These are phyloP conservation scores for Aphaenogaster ashmeadi DNA, from an alignment of 1,140 invertebrate species.

Conservation along the genomic window DNA sequence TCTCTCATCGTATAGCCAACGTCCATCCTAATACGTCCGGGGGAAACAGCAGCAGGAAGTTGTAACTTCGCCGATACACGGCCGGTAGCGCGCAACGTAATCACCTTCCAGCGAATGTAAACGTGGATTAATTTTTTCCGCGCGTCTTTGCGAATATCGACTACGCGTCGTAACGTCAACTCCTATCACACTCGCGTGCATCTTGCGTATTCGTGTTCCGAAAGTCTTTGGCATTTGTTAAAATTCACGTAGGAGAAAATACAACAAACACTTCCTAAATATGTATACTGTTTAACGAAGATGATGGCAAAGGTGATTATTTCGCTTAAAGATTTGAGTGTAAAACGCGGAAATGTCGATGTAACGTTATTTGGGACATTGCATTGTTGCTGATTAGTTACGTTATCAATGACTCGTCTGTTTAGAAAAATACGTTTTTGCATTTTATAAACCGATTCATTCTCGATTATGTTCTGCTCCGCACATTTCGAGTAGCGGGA, in stretches of 20 bases:
- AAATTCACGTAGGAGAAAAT: neutral
- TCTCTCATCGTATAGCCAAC: conserved; percentile 20
- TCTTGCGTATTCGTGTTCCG: neutral
- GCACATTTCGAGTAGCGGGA: neutral
- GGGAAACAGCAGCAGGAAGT: conserved; percentile 58
- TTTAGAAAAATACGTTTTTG: neutral
- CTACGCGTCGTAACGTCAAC: neutral
- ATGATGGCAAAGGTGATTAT: neutral
- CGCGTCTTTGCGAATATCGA: conserved; percentile 9
- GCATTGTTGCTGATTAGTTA: neutral
- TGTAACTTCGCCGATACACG: conserved; percentile 47
- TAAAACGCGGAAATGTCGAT: neutral
- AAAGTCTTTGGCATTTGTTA: neutral
- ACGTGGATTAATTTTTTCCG: conserved; percentile 32
- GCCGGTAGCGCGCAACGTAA: conserved; percentile 31
- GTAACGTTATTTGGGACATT: neutral
- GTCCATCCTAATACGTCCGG: conserved; percentile 44
- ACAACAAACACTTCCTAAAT: neutral
- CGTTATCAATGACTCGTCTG: neutral
- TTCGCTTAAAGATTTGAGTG: neutral
- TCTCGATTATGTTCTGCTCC: neutral
- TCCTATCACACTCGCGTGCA: neutral
- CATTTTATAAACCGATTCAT: conserved; percentile 7
- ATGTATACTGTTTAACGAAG: neutral
- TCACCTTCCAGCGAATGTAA: conserved; percentile 20